These are phyloP conservation scores for Belgica antarctica DNA, from an alignment of 2,888 invertebrate species.

Conservation along the genomic window DNA sequence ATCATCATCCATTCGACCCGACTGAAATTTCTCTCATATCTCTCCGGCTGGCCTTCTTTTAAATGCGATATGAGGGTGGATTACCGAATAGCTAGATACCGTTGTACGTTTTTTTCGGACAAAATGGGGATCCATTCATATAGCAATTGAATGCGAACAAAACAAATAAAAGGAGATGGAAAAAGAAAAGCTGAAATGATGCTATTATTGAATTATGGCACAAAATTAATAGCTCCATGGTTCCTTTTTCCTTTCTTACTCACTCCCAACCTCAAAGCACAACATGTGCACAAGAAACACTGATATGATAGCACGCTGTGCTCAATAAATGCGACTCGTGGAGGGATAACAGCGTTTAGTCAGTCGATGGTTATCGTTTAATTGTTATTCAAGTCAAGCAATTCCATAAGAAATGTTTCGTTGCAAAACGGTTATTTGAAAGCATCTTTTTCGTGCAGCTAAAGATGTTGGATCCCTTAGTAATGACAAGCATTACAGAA, in stretches of 20 bases:
- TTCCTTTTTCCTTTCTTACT: not conserved
- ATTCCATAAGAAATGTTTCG: constrained; percentile 33
- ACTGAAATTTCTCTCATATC: not conserved
- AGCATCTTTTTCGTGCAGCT: too few species aligned
- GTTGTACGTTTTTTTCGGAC: not conserved
- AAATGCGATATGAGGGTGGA: constrained; percentile 18
- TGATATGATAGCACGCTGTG: constrained; percentile 31
- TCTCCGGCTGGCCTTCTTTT: not conserved
- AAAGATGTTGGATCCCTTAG: too few species aligned
- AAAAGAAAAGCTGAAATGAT: constrained; percentile 22
- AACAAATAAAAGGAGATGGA: constrained; percentile 13
- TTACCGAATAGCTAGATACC: constrained; percentile 1
- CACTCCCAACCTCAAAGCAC: constrained; percentile 1
- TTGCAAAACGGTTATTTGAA: too few species aligned
- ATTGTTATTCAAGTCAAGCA: constrained; percentile 40
- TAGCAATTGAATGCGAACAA: not conserved
- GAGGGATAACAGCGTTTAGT: constrained; percentile 25
- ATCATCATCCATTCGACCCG: constrained; percentile 7
- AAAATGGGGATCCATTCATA: constrained; percentile 12
- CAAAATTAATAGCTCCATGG: constrained; percentile 38
- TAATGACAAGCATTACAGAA: too few species aligned
- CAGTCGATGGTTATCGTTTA: constrained; percentile 22
- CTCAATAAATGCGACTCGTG: constrained; percentile 12
- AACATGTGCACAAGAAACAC: constrained; percentile 19
- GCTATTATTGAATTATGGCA: constrained; percentile 42